phyloP scores from a whole-genome alignment of 2,888 invertebrate species.

The Harmothoe impar region DNA sequence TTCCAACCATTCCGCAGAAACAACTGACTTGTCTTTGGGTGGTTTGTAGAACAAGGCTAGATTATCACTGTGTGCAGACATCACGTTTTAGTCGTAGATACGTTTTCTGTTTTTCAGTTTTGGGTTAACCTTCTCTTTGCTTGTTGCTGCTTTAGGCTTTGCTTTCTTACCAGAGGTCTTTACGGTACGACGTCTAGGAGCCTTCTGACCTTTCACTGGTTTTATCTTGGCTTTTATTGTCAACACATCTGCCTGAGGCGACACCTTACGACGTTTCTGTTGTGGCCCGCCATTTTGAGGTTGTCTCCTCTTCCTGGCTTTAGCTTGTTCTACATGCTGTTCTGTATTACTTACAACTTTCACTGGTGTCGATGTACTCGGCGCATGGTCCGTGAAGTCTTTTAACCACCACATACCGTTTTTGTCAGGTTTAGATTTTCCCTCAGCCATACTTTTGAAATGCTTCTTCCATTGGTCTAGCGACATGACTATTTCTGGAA shows the following conservation, averaged over 20 bases:
- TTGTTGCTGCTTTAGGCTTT: background rate
- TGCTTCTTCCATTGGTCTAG: background rate
- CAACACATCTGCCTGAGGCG: too few species aligned
- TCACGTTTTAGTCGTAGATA: background rate
- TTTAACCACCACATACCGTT: background rate
- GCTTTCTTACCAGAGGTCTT: background rate
- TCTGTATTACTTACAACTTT: too few species aligned
- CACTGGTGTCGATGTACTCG: too few species aligned
- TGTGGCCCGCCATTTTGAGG: too few species aligned
- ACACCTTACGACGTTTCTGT: too few species aligned
- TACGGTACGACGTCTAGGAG: too few species aligned
- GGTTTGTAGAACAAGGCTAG: constrained; percentile 23
- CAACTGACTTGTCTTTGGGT: background rate
- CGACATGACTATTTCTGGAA: background rate
- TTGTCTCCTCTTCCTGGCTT: too few species aligned
- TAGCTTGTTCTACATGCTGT: too few species aligned
- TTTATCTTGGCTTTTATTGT: background rate
- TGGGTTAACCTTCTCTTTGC: background rate
- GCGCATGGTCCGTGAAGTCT: background rate
- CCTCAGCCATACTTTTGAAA: background rate
- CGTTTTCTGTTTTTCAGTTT: background rate
- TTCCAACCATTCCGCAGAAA: background rate
- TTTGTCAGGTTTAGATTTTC: background rate
- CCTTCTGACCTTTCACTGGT: too few species aligned
- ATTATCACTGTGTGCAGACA: background rate